Evolutionary conservation across 2,888 invertebrate genomes (phyloP).

Genomic region (Idaea biselata): DNA sequence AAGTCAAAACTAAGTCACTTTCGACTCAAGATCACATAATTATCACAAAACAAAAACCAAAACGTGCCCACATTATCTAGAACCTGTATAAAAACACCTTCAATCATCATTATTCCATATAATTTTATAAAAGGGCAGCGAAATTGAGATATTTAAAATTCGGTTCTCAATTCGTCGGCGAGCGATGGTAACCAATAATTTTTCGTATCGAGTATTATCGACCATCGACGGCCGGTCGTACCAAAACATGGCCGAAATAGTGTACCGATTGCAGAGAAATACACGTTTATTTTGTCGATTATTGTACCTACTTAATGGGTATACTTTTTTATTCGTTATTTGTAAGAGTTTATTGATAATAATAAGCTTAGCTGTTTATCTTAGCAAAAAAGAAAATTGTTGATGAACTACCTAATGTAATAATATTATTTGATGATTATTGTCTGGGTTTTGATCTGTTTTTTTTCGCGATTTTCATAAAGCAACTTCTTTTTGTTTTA

Average conservation of each 20-base stretch:
- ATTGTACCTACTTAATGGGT: background rate
- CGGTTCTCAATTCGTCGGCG: constrained; percentile 51
- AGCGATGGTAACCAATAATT: constrained; percentile 61
- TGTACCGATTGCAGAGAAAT: constrained; percentile 49
- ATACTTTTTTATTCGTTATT: no score
- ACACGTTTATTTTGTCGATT: background rate
- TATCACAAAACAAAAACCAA: background rate
- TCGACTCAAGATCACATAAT: background rate
- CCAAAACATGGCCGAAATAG: constrained; percentile 59
- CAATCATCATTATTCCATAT: constrained; percentile 3
- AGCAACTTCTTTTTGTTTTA: no score
- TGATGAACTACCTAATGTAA: no score
- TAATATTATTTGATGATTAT: no score
- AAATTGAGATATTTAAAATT: constrained; percentile 71
- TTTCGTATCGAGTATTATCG: constrained; percentile 70
- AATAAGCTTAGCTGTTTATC: no score
- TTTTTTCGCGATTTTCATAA: no score
- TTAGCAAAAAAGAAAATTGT: no score
- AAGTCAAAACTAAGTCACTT: background rate
- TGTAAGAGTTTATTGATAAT: no score
- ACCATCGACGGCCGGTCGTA: constrained; percentile 64
- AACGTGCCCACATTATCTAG: background rate
- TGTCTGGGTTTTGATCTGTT: no score
- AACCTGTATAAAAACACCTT: background rate
- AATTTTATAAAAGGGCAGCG: constrained; percentile 29